Conservation (phyloP, 2,888 invertebrate genomes). For the Protophormia terraenovae region DNA sequence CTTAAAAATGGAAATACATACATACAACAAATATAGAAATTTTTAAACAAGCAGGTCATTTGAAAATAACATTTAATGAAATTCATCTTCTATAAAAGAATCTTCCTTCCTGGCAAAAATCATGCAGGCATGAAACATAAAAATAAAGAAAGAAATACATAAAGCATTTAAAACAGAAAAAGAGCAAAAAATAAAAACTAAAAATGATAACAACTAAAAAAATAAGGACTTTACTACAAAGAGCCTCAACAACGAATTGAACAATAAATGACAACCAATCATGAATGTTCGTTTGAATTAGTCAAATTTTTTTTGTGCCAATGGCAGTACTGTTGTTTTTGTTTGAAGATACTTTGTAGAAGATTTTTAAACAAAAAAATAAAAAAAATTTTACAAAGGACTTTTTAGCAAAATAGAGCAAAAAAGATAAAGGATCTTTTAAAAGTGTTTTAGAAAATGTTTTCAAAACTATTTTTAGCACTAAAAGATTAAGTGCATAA, state of each 20-base stretch:
- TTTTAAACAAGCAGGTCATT: not conserved
- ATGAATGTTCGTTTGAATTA: constrained; percentile 28
- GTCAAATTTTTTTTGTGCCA: constrained; percentile 7
- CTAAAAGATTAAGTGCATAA: no score
- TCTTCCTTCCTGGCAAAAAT: not conserved
- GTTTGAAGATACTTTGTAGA: no score
- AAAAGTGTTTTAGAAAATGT: no score
- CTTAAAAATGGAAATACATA: not conserved
- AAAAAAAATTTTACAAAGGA: no score
- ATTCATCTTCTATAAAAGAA: not conserved
- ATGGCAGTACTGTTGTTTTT: constrained; percentile 12
- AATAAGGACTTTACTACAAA: not conserved
- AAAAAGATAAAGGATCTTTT: no score
- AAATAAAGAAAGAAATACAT: not conserved
- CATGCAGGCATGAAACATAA: not conserved
- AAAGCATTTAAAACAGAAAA: not conserved
- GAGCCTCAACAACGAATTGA: not conserved
- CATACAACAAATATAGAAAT: no score
- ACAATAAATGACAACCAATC: constrained; percentile 12
- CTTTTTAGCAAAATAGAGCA: no score
- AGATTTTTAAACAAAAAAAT: no score
- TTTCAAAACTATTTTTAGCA: no score
- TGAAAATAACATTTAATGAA: not conserved
- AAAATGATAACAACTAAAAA: not conserved
- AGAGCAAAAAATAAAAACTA: no score